phyloP scores from a whole-genome alignment of 1,140 invertebrate species.

The Ceratina calcarata region DNA sequence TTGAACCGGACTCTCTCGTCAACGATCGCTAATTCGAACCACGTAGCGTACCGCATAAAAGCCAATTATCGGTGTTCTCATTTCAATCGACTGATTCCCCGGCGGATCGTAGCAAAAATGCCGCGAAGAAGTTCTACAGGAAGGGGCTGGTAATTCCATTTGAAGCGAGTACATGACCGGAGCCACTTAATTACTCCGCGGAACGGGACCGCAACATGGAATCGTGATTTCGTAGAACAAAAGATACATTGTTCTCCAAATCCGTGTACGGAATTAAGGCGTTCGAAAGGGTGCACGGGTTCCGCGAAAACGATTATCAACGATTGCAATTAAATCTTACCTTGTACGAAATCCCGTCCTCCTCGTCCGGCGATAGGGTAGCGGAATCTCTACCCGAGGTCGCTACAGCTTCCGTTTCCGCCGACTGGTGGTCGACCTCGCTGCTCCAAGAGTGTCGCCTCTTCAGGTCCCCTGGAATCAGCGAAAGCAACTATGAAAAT shows the following conservation, averaged over 20 bases:
- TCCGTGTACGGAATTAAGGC: constrained; percentile 6
- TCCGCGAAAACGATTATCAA: background rate
- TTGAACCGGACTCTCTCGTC: constrained; percentile 22
- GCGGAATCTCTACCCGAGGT: constrained; percentile 44
- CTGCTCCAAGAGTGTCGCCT: constrained; percentile 67
- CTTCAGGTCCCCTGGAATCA: constrained; percentile 67
- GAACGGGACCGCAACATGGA: constrained; percentile 9
- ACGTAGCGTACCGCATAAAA: constrained; percentile 43
- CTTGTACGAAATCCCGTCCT: constrained; percentile 65
- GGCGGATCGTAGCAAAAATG: constrained; percentile 11
- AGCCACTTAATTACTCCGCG: constrained; percentile 36
- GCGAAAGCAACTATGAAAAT: background rate
- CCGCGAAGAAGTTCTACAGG: background rate
- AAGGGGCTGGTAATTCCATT: constrained; percentile 28
- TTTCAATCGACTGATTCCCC: constrained; percentile 37
- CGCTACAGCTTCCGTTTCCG: constrained; percentile 60
- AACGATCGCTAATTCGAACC: constrained; percentile 42
- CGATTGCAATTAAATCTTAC: constrained; percentile 37
- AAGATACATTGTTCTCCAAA: constrained; percentile 25
- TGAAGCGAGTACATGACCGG: constrained; percentile 20
- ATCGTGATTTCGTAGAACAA: constrained; percentile 43
- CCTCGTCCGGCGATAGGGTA: constrained; percentile 39
- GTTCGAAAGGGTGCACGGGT: constrained; percentile 3
- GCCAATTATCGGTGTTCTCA: constrained; percentile 41
- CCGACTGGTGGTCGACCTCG: constrained; percentile 54